phyloP scores from a whole-genome alignment of 2,113 vertebrate genomes.

The Nematolebias whitei region DNA sequence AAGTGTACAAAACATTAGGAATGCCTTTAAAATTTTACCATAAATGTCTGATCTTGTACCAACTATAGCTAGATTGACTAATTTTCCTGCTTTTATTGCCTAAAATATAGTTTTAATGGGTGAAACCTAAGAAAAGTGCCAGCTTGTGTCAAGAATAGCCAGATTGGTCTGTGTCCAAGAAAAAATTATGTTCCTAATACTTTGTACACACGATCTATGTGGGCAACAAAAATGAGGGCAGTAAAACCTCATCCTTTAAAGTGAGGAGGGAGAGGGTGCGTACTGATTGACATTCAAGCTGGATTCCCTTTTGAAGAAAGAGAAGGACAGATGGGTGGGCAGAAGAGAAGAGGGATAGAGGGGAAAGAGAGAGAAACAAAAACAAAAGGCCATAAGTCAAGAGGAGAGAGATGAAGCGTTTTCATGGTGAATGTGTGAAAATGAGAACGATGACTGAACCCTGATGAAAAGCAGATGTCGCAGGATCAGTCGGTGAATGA shows the following conservation, averaged over 20 bases:
- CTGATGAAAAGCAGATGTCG: conserved; percentile 8
- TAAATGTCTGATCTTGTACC: not conserved
- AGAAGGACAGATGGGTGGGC: conserved; percentile 40
- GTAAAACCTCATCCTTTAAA: conserved; percentile 63
- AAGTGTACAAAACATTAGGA: conserved; percentile 59
- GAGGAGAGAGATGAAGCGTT: conserved; percentile 25
- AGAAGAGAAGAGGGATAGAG: conserved; percentile 36
- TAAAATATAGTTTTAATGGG: not conserved
- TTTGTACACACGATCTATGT: conserved; percentile 33
- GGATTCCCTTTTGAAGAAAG: conserved; percentile 79
- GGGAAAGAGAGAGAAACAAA: conserved; percentile 42
- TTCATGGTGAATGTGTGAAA: conserved; percentile 33
- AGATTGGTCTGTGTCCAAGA: not conserved
- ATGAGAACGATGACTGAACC: conserved; percentile 22
- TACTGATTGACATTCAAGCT: conserved; percentile 83
- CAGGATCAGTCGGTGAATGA: conserved; percentile 19
- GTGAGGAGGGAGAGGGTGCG: conserved; percentile 62
- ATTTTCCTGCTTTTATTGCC: not conserved
- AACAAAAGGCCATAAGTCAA: conserved; percentile 59
- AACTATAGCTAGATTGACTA: not conserved
- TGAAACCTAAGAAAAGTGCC: not conserved
- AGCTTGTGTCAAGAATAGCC: not conserved
- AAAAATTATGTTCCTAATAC: conserved; percentile 38
- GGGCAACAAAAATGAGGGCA: conserved; percentile 36
- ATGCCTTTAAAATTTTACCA: conserved; percentile 10